phyloP scores from a whole-genome alignment of 2,113 vertebrate genomes.

The Lepus europaeus region DNA sequence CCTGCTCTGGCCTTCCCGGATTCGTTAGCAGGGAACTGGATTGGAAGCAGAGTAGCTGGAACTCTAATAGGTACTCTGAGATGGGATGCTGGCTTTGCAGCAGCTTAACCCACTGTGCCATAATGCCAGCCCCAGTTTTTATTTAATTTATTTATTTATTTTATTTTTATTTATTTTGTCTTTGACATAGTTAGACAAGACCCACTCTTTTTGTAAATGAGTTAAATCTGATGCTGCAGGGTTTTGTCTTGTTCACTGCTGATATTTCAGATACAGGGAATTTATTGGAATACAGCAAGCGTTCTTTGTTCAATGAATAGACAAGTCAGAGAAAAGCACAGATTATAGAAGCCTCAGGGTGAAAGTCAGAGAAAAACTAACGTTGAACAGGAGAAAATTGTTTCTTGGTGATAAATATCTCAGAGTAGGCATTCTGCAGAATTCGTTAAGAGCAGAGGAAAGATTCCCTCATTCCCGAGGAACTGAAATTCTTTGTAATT shows the following conservation, averaged over 20 bases:
- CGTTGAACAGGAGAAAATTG: not conserved
- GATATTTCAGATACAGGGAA: not conserved
- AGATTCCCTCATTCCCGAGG: not conserved
- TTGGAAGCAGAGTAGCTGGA: no score
- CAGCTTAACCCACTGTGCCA: no score
- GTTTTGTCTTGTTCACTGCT: not conserved
- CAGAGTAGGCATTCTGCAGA: not conserved
- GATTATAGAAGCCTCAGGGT: not conserved
- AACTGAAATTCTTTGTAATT: not conserved
- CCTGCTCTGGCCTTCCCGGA: no score
- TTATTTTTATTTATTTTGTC: not conserved
- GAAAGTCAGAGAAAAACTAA: not conserved
- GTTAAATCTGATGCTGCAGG: not conserved
- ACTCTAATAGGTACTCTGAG: no score
- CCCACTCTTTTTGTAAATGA: not conserved
- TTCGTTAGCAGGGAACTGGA: no score
- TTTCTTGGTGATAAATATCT: not conserved
- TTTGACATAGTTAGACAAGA: not conserved
- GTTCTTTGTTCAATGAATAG: not conserved
- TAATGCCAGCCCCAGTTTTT: no score
- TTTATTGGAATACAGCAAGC: not conserved
- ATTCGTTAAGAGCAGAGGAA: constrained; percentile 9
- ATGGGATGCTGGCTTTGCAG: no score
- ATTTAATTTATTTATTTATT: no score
- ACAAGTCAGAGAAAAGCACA: not conserved